Conservation (phyloP, 2,797 vertebrate species). For the Sebastes alutus region DNA sequence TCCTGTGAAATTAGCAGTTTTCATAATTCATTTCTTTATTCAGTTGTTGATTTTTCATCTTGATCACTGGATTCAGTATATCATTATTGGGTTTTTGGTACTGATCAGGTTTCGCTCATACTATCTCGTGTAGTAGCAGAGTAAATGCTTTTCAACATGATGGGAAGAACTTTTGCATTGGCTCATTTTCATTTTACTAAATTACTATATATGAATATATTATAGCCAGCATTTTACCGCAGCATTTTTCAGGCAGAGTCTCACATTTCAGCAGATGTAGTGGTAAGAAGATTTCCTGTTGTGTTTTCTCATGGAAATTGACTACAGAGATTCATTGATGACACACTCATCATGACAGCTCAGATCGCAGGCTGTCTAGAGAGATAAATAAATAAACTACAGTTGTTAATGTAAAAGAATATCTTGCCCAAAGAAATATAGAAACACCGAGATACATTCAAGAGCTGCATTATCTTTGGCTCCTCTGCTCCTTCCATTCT, state of each 20-base stretch:
- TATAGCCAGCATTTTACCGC: not conserved
- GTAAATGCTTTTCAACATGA: not conserved
- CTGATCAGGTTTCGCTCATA: not conserved
- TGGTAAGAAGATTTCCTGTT: not conserved
- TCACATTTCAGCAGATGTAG: not conserved
- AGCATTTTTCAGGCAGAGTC: not conserved
- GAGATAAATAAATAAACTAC: not conserved
- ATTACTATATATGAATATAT: not conserved
- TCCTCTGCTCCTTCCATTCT: conserved; percentile 72
- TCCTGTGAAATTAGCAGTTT: not conserved
- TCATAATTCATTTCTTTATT: not conserved
- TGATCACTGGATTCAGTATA: not conserved
- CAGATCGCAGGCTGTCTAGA: not conserved
- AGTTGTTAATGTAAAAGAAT: not conserved
- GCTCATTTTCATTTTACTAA: not conserved
- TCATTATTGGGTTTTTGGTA: not conserved
- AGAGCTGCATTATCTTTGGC: conserved; percentile 54
- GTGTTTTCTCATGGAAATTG: not conserved
- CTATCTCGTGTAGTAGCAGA: not conserved
- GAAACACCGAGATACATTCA: not conserved
- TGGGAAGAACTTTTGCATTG: not conserved
- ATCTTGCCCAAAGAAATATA: not conserved
- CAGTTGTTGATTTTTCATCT: not conserved
- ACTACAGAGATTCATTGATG: not conserved
- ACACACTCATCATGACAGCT: not conserved